Percentiles rank a stretch among this genome's conserved stretches.
phyloP scores from a whole-genome alignment of 2,888 invertebrate species.

The Norana najaformis region DNA sequence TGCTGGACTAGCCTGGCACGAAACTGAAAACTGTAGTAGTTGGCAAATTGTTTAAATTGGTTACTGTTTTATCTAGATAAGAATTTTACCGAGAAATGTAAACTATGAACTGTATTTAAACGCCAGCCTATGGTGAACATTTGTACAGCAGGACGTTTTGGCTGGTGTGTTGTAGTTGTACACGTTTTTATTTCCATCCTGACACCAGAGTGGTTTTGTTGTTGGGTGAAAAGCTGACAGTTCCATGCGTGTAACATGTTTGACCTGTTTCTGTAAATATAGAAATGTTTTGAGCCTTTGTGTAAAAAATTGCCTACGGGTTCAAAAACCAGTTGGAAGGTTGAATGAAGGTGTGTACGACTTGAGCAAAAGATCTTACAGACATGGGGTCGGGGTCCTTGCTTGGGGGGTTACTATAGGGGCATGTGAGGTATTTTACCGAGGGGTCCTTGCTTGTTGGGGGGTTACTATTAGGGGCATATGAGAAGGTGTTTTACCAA shows the following conservation, averaged over 20 bases:
- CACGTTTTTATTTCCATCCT: neutral
- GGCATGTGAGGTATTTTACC: too few relatives aligned
- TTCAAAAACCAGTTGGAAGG: too few relatives aligned
- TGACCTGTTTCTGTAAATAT: neutral
- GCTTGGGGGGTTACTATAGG: too few relatives aligned
- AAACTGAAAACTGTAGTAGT: neutral
- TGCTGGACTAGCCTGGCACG: neutral
- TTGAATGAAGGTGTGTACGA: too few relatives aligned
- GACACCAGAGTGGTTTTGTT: neutral
- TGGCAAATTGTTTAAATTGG: neutral
- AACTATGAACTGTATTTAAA: neutral
- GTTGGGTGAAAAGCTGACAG: neutral
- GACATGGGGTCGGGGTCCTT: too few relatives aligned
- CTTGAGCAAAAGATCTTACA: neutral
- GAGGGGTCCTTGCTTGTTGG: too few relatives aligned
- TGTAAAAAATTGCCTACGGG: too few relatives aligned
- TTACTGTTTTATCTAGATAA: slow-evolving; percentile 17
- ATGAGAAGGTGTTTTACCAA: too few relatives aligned
- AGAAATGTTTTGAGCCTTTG: neutral
- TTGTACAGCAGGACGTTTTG: neutral
- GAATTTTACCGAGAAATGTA: neutral
- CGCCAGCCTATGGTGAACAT: too few relatives aligned
- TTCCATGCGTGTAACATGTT: too few relatives aligned
- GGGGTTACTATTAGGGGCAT: too few relatives aligned
- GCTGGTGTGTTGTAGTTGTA: neutral